Percentiles rank a stretch among this genome's conserved stretches.
phyloP scores from a whole-genome alignment of 1,140 invertebrate genomes.

The Drosophila bocki region DNA sequence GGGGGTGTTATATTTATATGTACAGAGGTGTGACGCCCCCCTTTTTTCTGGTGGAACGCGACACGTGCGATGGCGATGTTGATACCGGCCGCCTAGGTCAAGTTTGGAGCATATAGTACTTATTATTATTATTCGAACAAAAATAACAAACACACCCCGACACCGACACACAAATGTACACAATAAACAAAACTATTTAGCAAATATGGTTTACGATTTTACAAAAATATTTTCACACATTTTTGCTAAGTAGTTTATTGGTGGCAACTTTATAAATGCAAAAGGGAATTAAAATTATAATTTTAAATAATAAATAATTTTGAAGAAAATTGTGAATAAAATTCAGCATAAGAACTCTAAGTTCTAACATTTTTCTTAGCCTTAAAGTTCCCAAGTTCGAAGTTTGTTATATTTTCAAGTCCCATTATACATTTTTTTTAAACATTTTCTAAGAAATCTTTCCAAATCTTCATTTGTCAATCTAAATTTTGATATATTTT shows the following conservation, averaged over 20 bases:
- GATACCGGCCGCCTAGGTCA: conserved; percentile 74
- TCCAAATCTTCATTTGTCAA: no score
- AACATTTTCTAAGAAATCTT: background rate
- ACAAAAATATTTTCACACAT: background rate
- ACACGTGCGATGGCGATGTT: conserved; percentile 64
- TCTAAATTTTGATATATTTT: background rate
- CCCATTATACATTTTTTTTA: no score
- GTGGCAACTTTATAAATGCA: background rate
- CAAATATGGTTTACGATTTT: background rate
- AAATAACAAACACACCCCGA: conserved; percentile 26
- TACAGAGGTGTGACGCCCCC: conserved; percentile 12
- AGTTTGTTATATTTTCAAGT: background rate
- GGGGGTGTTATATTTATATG: conserved; percentile 8
- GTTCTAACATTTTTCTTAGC: no score
- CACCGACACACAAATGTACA: conserved; percentile 8
- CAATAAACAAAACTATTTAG: conserved; percentile 3
- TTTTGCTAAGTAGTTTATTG: background rate
- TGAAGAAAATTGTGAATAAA: no score
- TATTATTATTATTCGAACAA: conserved; percentile 31
- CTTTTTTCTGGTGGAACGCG: conserved; percentile 20
- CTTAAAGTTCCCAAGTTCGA: background rate
- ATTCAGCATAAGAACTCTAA: no score
- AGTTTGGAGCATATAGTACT: conserved; percentile 53
- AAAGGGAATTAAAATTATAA: background rate
- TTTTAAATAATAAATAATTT: background rate